Evolutionary conservation across 2,113 vertebrate genomes (phyloP).

Genomic region (Taxidea taxus): DNA sequence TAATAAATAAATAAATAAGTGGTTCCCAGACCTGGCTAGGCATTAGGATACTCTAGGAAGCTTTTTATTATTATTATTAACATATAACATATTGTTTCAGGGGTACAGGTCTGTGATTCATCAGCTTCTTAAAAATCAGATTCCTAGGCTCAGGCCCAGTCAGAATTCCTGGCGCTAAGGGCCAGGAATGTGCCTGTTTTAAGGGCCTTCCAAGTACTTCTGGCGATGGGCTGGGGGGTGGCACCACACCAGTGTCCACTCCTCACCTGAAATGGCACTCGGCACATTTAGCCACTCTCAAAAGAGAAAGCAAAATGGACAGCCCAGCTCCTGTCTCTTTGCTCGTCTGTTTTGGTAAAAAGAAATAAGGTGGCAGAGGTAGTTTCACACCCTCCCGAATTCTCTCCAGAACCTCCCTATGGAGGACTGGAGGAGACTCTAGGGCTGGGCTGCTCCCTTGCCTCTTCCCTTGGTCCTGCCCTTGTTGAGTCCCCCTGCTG

Average conservation of each 20-base stretch:
- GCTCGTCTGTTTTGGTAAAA: not conserved
- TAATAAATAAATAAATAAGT: too few relatives aligned
- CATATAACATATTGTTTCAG: too few relatives aligned
- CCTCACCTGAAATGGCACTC: rapidly evolving
- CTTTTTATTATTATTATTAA: too few relatives aligned
- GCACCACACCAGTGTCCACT: not conserved
- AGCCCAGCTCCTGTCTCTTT: not conserved
- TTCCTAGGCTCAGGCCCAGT: too few relatives aligned
- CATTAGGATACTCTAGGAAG: rapidly evolving
- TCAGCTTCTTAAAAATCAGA: not conserved
- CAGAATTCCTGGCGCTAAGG: not conserved
- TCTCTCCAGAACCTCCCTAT: not conserved
- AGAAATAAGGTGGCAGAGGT: not conserved
- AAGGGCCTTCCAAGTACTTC: not conserved
- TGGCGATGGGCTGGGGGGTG: rapidly evolving
- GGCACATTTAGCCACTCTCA: not conserved
- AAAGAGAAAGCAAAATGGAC: not conserved
- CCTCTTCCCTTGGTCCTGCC: not conserved
- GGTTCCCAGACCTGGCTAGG: too few relatives aligned
- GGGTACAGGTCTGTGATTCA: too few relatives aligned
- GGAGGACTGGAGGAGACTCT: not conserved
- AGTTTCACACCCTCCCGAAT: too few relatives aligned
- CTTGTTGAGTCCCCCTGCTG: not conserved
- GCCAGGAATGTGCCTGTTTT: not conserved
- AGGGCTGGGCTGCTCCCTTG: too few relatives aligned